These are phyloP conservation scores for Phymorhynchus buccinoides DNA, from an alignment of 1,140 invertebrate species.

Conservation along the genomic window DNA sequence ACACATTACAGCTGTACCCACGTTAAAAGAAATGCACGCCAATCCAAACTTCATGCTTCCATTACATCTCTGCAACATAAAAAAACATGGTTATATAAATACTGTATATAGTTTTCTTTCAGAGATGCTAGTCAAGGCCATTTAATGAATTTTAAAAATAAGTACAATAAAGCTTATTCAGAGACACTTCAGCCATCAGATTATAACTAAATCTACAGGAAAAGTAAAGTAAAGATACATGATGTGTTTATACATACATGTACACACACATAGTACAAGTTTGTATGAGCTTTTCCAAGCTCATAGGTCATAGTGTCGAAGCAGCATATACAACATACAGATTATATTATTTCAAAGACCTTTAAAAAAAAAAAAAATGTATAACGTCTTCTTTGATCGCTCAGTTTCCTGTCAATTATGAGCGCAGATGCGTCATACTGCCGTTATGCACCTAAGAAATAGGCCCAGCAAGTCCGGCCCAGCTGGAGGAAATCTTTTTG, in stretches of 20 bases:
- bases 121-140: not conserved
- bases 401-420: too few species aligned
- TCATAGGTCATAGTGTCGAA: not conserved
- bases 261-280: not conserved
- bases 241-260: too few species aligned
- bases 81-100: not conserved
- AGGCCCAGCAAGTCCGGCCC: too few species aligned
- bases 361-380: not conserved
- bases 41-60: not conserved
- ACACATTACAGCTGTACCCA: too few species aligned
- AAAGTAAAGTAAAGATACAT: not conserved
- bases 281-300: not conserved
- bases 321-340: not conserved
- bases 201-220: not conserved
- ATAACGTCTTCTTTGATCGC: too few species aligned
- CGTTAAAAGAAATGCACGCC: not conserved
- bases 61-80: not conserved
- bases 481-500: too few species aligned
- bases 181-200: not conserved
- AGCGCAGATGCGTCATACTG: too few species aligned
- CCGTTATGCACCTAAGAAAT: too few species aligned
- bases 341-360: too few species aligned
- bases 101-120: not conserved
- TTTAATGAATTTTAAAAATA: too few species aligned
- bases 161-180: not conserved